phyloP scores from a whole-genome alignment of 2,888 invertebrate species.

The Stegana nigrithorax region DNA sequence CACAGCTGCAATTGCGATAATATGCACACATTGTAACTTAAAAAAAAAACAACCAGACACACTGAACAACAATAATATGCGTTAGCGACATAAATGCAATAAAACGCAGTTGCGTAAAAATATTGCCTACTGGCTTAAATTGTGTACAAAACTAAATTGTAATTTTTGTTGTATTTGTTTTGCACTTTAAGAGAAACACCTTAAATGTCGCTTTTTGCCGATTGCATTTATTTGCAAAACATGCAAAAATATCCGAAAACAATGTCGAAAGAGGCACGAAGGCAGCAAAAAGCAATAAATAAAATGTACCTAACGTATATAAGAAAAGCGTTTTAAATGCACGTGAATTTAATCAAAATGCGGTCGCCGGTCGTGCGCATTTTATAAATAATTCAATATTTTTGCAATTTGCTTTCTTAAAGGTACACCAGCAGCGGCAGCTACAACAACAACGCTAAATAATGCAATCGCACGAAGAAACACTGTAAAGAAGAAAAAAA shows the following conservation, averaged over 20 bases:
- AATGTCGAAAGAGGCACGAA: no score
- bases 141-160: no score
- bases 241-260: no score
- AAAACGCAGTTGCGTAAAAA: background rate
- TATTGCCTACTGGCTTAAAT: background rate
- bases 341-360: constrained; percentile 39
- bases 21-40: background rate
- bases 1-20: background rate
- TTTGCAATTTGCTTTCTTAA: constrained; percentile 29
- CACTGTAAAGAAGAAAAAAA: background rate
- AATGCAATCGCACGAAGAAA: constrained; percentile 3
- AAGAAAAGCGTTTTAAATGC: constrained; percentile 17
- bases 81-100: no score
- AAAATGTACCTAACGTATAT: background rate
- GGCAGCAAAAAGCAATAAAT: background rate
- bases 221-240: no score
- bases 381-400: constrained; percentile 6
- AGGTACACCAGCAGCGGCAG: constrained; percentile 39
- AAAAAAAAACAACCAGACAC: background rate
- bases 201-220: no score
- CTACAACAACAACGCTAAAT: constrained; percentile 24
- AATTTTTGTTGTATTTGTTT: background rate
- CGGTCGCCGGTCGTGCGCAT: constrained; percentile 19
- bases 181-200: no score
- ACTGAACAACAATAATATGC: no score